Conservation (phyloP, 2,797 vertebrate genomes). For the Peromyscus attwateri region DNA sequence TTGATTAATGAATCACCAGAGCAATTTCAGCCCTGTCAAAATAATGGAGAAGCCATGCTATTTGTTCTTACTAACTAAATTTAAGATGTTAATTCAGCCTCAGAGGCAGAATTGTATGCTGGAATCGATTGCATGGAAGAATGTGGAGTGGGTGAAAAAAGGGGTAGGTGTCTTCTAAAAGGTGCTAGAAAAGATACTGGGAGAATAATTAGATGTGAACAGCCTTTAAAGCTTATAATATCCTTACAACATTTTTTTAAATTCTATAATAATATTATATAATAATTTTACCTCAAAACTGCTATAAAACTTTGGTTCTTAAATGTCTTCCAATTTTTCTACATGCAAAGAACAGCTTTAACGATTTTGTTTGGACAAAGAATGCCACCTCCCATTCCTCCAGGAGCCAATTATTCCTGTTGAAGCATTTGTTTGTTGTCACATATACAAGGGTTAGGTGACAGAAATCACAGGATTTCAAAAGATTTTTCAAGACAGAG, state of each 20-base stretch:
- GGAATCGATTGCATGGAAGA: not conserved
- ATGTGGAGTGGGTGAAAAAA: not conserved
- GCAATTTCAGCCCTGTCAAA: slow-evolving; percentile 76
- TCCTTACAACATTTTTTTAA: not conserved
- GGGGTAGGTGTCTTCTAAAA: not conserved
- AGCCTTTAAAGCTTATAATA: not conserved
- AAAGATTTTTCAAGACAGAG: not conserved
- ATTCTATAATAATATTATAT: not conserved
- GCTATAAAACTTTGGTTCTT: not conserved
- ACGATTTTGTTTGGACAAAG: not conserved
- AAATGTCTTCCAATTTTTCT: not conserved
- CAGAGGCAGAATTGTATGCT: not conserved
- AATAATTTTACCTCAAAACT: slow-evolving; percentile 27
- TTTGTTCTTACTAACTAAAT: slow-evolving; percentile 76
- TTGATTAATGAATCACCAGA: slow-evolving; percentile 75
- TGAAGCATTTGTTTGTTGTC: slow-evolving; percentile 65
- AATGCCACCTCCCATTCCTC: slow-evolving; percentile 1
- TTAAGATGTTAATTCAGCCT: slow-evolving; percentile 68
- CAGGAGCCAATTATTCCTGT: slow-evolving; percentile 60
- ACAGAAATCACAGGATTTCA: slow-evolving; percentile 67
- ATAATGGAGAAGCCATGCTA: slow-evolving; percentile 73
- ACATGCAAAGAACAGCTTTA: slow-evolving; percentile 29
- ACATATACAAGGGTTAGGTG: slow-evolving; percentile 37
- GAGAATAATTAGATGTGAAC: too few relatives aligned
- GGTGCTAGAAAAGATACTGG: not conserved